phyloP scores from a whole-genome alignment of 2,797 vertebrate species.

The Bothrops alternatus region DNA sequence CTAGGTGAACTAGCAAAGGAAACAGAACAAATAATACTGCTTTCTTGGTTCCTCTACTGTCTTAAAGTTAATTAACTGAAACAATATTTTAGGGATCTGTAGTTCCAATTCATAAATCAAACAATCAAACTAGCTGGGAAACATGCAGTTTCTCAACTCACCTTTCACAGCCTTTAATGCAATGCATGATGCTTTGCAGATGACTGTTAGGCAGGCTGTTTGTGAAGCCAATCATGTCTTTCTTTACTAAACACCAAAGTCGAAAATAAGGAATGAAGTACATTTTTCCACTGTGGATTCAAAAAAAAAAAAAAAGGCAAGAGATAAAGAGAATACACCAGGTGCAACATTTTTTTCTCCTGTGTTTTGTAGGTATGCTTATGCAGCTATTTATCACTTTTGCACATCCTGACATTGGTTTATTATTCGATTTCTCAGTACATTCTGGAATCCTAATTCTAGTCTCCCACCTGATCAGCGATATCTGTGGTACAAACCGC shows the following conservation, averaged over 20 bases:
- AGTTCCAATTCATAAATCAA: slow-evolving; percentile 63
- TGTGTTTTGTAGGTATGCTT: neutral
- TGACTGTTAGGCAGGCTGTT: slow-evolving; percentile 22
- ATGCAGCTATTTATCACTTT: slow-evolving; percentile 2
- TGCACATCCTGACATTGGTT: neutral
- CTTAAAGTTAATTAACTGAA: slow-evolving; percentile 62
- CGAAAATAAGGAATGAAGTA: slow-evolving; percentile 32
- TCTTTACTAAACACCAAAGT: slow-evolving; percentile 23
- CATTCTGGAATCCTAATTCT: slow-evolving; percentile 17
- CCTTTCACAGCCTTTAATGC: slow-evolving; percentile 21
- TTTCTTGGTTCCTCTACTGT: slow-evolving; percentile 56
- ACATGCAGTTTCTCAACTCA: slow-evolving; percentile 42
- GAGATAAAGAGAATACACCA: slow-evolving; percentile 7
- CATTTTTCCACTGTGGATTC: slow-evolving; percentile 25
- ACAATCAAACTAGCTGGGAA: slow-evolving; percentile 46
- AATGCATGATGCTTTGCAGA: slow-evolving; percentile 34
- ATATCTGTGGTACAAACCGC: neutral
- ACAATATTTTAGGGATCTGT: slow-evolving; percentile 58
- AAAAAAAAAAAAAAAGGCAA: neutral
- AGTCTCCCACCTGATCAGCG: neutral
- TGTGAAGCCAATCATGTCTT: slow-evolving; percentile 36
- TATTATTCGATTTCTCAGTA: slow-evolving; percentile 6
- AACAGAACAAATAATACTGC: slow-evolving; percentile 61
- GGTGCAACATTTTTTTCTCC: neutral
- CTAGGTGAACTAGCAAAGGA: slow-evolving; percentile 53